A percentile compares a stretch with the other conserved stretches of the same genome.
These are phyloP conservation scores for Protophormia terraenovae DNA, from an alignment of 2,888 invertebrate genomes.

Conservation along the genomic window DNA sequence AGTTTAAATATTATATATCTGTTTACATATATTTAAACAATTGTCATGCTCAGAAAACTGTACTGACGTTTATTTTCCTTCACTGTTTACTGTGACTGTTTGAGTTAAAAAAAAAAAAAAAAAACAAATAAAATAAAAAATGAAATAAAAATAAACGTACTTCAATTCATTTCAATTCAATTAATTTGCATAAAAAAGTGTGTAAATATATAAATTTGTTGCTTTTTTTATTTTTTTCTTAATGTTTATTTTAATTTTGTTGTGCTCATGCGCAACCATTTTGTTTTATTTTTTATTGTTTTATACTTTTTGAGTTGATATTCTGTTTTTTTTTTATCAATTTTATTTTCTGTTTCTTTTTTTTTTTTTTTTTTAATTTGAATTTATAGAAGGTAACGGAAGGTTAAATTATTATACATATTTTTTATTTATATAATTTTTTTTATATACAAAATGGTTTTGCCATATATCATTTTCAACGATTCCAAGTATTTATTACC, in stretches of 20 bases:
- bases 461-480: constrained; percentile 49
- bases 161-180: constrained; percentile 53
- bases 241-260: constrained; percentile 41
- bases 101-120: too few relatives aligned
- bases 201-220: constrained; percentile 62
- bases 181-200: constrained; percentile 68
- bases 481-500: constrained; percentile 58
- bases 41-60: constrained; percentile 40
- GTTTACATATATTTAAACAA: neutral
- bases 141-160: constrained; percentile 24
- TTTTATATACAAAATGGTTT: constrained; percentile 53
- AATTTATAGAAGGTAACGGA: constrained; percentile 69
- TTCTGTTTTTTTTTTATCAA: constrained; percentile 50
- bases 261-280: constrained; percentile 67
- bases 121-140: too few relatives aligned
- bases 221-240: constrained; percentile 46
- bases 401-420: constrained; percentile 61
- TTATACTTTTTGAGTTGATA: constrained; percentile 21
- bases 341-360: constrained; percentile 37
- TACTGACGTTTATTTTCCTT: constrained; percentile 22
- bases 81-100: constrained; percentile 7
- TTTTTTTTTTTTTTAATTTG: constrained; percentile 42
- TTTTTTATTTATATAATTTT: constrained; percentile 46
- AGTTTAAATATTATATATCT: neutral
- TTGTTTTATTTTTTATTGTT: constrained; percentile 63